Conservation (phyloP, 2,113 vertebrate species). For the Trogon surrucura region DNA sequence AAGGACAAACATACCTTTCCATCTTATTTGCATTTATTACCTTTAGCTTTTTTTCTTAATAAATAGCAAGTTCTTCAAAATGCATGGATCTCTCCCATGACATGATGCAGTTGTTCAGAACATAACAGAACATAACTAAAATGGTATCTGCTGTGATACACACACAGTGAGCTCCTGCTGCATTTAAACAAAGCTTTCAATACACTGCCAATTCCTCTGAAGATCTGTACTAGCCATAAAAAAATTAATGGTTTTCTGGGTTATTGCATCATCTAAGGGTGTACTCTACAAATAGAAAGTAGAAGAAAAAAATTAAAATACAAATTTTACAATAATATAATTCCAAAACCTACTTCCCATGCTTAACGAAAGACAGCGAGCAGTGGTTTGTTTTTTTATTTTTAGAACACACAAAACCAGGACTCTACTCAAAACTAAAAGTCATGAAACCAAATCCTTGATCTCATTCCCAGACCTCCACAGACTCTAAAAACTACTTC, state of each 20-base stretch:
- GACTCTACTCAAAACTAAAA: background rate
- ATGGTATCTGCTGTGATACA: background rate
- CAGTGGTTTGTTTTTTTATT: background rate
- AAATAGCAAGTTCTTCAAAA: background rate
- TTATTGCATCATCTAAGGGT: background rate
- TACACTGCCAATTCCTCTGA: background rate
- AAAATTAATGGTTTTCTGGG: background rate
- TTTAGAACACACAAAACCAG: background rate
- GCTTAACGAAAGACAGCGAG: background rate
- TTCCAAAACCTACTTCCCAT: background rate
- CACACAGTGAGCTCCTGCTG: background rate
- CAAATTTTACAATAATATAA: background rate
- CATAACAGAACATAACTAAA: background rate
- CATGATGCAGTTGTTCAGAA: background rate
- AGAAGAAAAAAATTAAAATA: background rate
- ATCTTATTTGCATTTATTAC: background rate
- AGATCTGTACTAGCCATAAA: background rate
- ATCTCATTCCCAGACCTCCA: background rate
- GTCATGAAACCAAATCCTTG: background rate
- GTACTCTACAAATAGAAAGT: background rate
- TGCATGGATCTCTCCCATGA: background rate
- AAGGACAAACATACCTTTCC: background rate
- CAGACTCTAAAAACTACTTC: background rate
- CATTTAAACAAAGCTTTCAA: background rate
- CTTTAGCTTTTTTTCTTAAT: background rate